Base-by-base conservation (phyloP, 2,113 vertebrate species). In the Anthoscopus minutus region DNA sequence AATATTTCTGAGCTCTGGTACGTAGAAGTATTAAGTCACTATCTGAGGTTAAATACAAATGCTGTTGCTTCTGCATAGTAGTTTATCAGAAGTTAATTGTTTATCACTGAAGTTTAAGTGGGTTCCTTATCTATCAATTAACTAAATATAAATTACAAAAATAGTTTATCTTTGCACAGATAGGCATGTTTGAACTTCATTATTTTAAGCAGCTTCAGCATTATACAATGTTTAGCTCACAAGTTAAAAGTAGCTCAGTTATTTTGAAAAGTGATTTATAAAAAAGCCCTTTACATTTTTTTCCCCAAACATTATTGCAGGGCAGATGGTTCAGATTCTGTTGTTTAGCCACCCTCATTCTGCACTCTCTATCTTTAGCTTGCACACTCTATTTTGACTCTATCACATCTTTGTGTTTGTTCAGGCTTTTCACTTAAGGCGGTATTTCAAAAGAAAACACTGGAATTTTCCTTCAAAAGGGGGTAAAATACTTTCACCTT, bases 341-440 rank as follows among this genome's bases (percentile, higher is more conserved):
- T 91, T 96, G 81, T 89, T 96, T 86, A 97, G 81, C 93, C 86
- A 72, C 76, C 42, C 72, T 97, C 37, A 57, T 96, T 96, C 58
- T 86, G 88, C 50, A 2, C 60, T 64, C 92, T 85, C 93, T 94
- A 61, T 96, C 95, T 97, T 96, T 94, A 97, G 91, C 91, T 69
- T 37, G 5, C 86, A 69, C 27, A 30, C 82, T 70, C 86, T 96
- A 58, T 96, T 97, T 95, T 95, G 95, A 94, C 67, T 17, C 71
- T 92, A 72, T 94, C 94, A 66, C 88, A 81, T 92, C 95, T 96
- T 72, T 95, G 48, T 95, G 93, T 97, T 97, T 97, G 93, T 96
- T 96, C 92, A 97, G 92, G 85, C 92, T 95, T 97, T 96, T 97
- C 86, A 92, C 92, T 97, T 94, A 97, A 97, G 93, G 96, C 84